Percentiles rank a stretch among this genome's conserved stretches.
phyloP scores from a whole-genome alignment of 2,888 invertebrate genomes.

The Tachina lurida region DNA sequence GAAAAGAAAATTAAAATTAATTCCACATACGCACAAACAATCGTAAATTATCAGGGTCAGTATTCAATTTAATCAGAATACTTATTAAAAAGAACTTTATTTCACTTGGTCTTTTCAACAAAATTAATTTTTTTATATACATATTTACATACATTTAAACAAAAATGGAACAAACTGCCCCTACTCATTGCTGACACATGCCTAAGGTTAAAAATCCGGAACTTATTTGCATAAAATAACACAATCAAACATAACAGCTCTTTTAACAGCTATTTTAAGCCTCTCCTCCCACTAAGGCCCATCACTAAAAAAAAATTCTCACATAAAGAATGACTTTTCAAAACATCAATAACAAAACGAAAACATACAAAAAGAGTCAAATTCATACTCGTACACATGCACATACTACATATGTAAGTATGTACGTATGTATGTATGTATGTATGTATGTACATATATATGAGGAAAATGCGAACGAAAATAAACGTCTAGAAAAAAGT shows the following conservation, averaged over 20 bases:
- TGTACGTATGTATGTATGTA: no score
- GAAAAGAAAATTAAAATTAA: slow-evolving; percentile 19
- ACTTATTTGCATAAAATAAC: slow-evolving; percentile 65
- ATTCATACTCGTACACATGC: slow-evolving; percentile 2
- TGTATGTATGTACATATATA: neutral
- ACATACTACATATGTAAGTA: no score
- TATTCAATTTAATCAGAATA: slow-evolving; percentile 51
- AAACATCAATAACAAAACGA: slow-evolving; percentile 24
- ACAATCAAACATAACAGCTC: slow-evolving; percentile 41
- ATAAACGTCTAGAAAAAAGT: slow-evolving; percentile 59
- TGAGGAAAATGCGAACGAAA: slow-evolving; percentile 23
- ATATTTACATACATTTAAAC: neutral
- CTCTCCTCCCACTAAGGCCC: neutral
- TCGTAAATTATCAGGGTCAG: slow-evolving; percentile 53
- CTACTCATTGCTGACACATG: slow-evolving; percentile 39
- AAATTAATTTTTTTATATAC: neutral
- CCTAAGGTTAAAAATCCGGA: slow-evolving; percentile 67
- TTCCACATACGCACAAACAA: neutral
- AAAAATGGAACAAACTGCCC: slow-evolving; percentile 3
- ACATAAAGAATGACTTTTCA: slow-evolving; percentile 32
- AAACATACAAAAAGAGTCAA: slow-evolving; percentile 10
- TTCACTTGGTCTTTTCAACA: slow-evolving; percentile 47
- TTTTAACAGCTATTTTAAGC: slow-evolving; percentile 33
- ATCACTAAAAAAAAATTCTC: slow-evolving; percentile 48
- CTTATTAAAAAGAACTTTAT: slow-evolving; percentile 62